phyloP scores from a whole-genome alignment of 2,888 invertebrate species.

The Eilema griseolum region DNA sequence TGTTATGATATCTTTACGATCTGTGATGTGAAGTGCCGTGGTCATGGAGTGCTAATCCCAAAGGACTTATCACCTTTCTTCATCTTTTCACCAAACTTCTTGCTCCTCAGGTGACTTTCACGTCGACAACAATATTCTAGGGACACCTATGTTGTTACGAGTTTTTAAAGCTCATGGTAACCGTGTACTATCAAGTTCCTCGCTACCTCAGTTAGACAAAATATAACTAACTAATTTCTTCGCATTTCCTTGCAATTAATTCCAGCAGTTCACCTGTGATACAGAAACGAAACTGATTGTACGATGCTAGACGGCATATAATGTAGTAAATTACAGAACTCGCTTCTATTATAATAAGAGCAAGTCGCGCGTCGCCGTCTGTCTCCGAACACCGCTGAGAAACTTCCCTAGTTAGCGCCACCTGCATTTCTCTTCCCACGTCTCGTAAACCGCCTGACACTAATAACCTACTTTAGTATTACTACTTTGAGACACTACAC shows the following conservation, averaged over 20 bases:
- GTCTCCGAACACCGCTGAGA: slow-evolving; percentile 21
- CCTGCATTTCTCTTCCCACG: slow-evolving; percentile 44
- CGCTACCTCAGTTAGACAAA: too few relatives aligned
- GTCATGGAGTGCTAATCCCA: too few relatives aligned
- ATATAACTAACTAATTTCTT: too few relatives aligned
- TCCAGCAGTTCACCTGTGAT: background rate
- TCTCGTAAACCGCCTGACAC: slow-evolving; percentile 24
- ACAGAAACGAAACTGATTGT: background rate
- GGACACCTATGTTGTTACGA: background rate
- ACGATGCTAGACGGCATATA: background rate
- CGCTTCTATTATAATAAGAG: slow-evolving; percentile 38
- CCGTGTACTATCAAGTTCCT: background rate
- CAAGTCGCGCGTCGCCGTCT: slow-evolving; percentile 17
- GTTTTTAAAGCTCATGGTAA: background rate
- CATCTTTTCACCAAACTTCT: background rate
- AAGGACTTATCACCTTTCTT: background rate
- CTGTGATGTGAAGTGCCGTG: too few relatives aligned
- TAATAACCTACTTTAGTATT: slow-evolving; percentile 40
- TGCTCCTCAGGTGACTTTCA: too few relatives aligned
- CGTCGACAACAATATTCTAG: too few relatives aligned
- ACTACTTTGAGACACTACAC: slow-evolving; percentile 32
- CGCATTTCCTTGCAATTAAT: background rate
- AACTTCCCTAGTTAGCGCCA: slow-evolving; percentile 49
- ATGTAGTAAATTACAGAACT: slow-evolving; percentile 13
- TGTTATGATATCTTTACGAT: too few relatives aligned